Conservation (phyloP, 2,797 vertebrate genomes). For the Anguilla anguilla region DNA sequence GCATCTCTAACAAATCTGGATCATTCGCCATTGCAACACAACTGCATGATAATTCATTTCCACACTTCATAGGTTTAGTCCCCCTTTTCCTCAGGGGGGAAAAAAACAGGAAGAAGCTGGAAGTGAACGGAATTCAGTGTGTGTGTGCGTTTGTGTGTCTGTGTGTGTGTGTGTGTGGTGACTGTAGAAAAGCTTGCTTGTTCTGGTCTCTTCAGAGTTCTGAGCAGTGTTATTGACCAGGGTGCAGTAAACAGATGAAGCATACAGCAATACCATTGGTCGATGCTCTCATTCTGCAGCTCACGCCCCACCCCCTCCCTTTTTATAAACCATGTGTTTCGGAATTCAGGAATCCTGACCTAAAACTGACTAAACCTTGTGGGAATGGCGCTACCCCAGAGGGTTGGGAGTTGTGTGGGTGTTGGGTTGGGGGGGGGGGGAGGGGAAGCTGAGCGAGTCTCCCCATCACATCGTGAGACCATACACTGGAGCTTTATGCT, state of each 20-base stretch:
- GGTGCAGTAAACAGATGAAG: slow-evolving; percentile 60
- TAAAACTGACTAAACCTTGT: slow-evolving; percentile 33
- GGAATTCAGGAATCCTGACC: slow-evolving; percentile 43
- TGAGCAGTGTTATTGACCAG: slow-evolving; percentile 60
- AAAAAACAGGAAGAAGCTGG: slow-evolving; percentile 57
- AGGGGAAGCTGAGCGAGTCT: slow-evolving; percentile 54
- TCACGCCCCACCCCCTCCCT: slow-evolving; percentile 36
- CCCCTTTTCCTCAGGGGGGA: slow-evolving; percentile 31
- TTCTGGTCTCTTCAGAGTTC: slow-evolving; percentile 55
- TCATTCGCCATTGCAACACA: slow-evolving; percentile 23
- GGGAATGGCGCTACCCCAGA: slow-evolving; percentile 21
- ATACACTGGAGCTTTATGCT: slow-evolving; percentile 77
- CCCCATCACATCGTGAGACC: slow-evolving; percentile 58
- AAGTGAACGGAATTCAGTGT: slow-evolving; percentile 71
- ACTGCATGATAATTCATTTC: slow-evolving; percentile 43
- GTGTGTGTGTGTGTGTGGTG: slow-evolving; percentile 52
- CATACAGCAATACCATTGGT: slow-evolving; percentile 61
- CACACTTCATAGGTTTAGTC: slow-evolving; percentile 31
- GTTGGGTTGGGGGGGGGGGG: slow-evolving; percentile 26
- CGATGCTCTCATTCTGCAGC: slow-evolving; percentile 58
- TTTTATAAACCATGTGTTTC: slow-evolving; percentile 43
- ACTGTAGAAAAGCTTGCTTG: slow-evolving; percentile 69
- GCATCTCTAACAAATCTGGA: slow-evolving; percentile 12
- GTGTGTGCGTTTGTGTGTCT: slow-evolving; percentile 46
- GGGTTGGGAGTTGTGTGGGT: neutral